Evolutionary conservation across 37 sponge, comb jelly and placozoan genomes (phyloP).

Genomic region (Halichondria panicea): DNA sequence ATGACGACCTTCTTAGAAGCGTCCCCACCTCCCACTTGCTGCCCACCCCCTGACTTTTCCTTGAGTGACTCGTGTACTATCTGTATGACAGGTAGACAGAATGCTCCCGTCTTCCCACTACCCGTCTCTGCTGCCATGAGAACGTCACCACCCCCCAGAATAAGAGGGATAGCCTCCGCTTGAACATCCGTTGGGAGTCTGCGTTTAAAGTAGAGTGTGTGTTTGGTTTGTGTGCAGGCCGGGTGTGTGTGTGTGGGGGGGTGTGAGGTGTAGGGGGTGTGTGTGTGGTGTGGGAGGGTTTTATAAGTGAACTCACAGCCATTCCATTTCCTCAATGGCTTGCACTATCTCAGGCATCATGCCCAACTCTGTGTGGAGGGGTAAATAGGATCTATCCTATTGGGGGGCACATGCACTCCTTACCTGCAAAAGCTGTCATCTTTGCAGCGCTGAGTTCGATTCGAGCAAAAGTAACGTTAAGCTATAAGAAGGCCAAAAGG

Average conservation of each 20-base stretch:
- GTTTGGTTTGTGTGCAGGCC: too few relatives aligned
- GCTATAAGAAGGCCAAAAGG: too few relatives aligned
- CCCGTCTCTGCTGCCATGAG: conserved; percentile 98
- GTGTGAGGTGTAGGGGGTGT: not conserved
- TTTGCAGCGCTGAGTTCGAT: too few relatives aligned
- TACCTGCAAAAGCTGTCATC: conserved; percentile 52
- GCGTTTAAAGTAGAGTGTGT: too few relatives aligned
- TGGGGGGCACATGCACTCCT: not conserved
- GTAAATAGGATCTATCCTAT: not conserved
- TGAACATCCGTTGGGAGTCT: conserved; percentile 96
- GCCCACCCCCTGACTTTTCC: conserved; percentile 45
- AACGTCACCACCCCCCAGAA: conserved; percentile 95
- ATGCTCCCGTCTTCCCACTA: conserved; percentile 96
- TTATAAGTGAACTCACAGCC: conserved; percentile 67
- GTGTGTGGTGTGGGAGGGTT: not conserved
- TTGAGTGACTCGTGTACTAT: conserved; percentile 83
- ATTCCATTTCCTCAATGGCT: conserved; percentile 92
- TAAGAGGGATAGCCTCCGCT: conserved; percentile 94
- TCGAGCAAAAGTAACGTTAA: too few relatives aligned
- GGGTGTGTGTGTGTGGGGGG: not conserved
- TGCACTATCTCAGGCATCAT: conserved; percentile 88
- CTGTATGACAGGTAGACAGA: conserved; percentile 93
- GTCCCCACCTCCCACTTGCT: not conserved
- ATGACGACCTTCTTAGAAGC: conserved; percentile 30
- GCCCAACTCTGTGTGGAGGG: conserved; percentile 66